Percentiles rank a stretch among this genome's conserved stretches.
These are phyloP conservation scores for Drosophila prosaltans DNA, from an alignment of 1,140 invertebrate species.

Conservation along the genomic window DNA sequence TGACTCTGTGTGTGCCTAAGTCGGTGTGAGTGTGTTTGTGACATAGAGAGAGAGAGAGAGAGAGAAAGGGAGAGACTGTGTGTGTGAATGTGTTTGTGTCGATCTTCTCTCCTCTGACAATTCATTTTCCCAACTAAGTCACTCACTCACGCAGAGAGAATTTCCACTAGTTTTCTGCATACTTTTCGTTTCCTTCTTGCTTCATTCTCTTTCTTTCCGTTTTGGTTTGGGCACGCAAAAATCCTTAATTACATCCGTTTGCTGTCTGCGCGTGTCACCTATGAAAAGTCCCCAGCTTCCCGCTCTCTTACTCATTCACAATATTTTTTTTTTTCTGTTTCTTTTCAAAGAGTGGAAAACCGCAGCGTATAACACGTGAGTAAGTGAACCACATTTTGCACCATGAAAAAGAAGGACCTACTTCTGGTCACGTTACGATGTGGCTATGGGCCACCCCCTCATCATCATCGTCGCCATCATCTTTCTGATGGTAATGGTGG, in stretches of 20 bases:
- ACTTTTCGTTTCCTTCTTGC: conserved; percentile 18
- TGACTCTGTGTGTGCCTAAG: conserved; percentile 15
- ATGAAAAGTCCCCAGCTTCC: conserved; percentile 16
- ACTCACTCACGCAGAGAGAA: conserved; percentile 6
- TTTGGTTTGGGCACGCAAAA: conserved; percentile 59
- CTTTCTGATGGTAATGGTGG: conserved; percentile 5
- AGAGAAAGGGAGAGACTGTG: background rate
- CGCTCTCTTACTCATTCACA: background rate
- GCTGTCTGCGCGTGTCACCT: conserved; percentile 72
- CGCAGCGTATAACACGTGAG: conserved; percentile 69
- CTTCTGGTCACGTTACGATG: conserved; percentile 63
- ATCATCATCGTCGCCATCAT: conserved; percentile 11
- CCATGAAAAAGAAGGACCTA: conserved; percentile 35
- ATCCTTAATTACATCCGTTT: conserved; percentile 78
- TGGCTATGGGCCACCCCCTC: conserved; percentile 19
- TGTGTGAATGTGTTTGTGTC: background rate
- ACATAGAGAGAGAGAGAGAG: background rate
- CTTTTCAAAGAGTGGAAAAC: conserved; percentile 47
- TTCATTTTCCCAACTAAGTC: conserved; percentile 9
- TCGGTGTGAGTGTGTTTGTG: background rate
- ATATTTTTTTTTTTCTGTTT: background rate
- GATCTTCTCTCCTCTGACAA: background rate
- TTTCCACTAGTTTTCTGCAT: conserved; percentile 5
- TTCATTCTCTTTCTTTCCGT: conserved; percentile 28
- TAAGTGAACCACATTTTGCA: conserved; percentile 65